Evolutionary conservation across 2,113 vertebrate species (phyloP).

Genomic region (Cnemophilus loriae): DNA sequence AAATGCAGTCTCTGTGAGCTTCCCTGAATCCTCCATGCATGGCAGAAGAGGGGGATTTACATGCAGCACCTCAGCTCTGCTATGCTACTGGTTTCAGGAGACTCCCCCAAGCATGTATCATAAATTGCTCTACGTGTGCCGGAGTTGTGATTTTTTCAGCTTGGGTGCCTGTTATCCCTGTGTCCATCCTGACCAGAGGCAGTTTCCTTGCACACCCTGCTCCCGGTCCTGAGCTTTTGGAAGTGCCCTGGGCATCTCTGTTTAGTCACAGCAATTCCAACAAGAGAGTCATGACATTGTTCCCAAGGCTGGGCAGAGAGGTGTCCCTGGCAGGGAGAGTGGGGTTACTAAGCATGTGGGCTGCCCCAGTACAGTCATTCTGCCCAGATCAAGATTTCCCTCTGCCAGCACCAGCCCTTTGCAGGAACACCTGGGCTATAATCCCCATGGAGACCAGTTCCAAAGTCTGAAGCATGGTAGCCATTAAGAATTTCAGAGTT

Average conservation of each 20-base stretch:
- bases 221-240: background rate
- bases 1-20: background rate
- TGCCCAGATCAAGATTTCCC: background rate
- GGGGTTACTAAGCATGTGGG: background rate
- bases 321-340: background rate
- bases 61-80: background rate
- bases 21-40: rapidly evolving
- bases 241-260: background rate
- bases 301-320: background rate
- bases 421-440: background rate
- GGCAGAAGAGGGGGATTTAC: background rate
- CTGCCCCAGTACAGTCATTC: background rate
- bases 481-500: background rate
- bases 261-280: background rate
- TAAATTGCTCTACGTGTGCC: background rate
- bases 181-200: background rate
- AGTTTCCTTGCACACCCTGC: background rate
- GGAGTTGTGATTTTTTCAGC: background rate
- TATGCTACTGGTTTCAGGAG: background rate
- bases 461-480: background rate
- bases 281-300: background rate
- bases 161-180: rapidly evolving
- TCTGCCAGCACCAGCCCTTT: background rate
- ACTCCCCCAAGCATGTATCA: background rate
- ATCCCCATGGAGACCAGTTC: background rate